These are phyloP conservation scores for Rhodinocichla rosea DNA, from an alignment of 2,113 vertebrate genomes.

Conservation along the genomic window DNA sequence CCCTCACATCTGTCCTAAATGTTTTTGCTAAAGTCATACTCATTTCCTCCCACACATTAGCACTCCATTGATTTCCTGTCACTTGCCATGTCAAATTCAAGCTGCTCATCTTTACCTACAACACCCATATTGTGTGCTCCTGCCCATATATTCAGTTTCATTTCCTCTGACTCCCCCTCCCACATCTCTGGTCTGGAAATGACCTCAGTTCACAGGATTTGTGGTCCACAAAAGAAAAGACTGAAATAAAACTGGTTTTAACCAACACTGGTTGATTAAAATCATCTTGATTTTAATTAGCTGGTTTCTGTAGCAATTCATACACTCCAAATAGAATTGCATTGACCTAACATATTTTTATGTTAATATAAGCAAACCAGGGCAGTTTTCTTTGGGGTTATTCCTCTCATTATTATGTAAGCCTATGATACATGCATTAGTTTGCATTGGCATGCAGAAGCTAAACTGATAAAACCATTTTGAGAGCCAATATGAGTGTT, in stretches of 20 bases:
- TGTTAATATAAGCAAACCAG: neutral
- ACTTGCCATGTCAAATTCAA: conserved; percentile 36
- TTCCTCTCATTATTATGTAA: neutral
- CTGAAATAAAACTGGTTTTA: neutral
- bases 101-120: conserved; percentile 39
- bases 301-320: neutral
- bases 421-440: neutral
- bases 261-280: neutral
- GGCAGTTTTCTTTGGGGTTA: neutral
- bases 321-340: neutral
- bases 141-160: neutral
- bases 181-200: conserved; percentile 19
- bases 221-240: neutral
- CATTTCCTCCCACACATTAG: neutral
- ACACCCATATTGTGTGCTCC: neutral
- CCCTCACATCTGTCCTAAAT: conserved; percentile 30
- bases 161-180: conserved; percentile 23
- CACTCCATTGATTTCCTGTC: conserved; percentile 42
- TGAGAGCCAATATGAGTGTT: neutral
- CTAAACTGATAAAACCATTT: neutral
- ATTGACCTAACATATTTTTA: neutral
- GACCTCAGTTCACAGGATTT: neutral
- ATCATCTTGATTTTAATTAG: neutral
- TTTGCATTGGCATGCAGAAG: neutral
- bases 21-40: conserved; percentile 26